These are phyloP conservation scores for Darevskia mixta DNA, from an alignment of 2,797 vertebrate species.

Conservation along the genomic window DNA sequence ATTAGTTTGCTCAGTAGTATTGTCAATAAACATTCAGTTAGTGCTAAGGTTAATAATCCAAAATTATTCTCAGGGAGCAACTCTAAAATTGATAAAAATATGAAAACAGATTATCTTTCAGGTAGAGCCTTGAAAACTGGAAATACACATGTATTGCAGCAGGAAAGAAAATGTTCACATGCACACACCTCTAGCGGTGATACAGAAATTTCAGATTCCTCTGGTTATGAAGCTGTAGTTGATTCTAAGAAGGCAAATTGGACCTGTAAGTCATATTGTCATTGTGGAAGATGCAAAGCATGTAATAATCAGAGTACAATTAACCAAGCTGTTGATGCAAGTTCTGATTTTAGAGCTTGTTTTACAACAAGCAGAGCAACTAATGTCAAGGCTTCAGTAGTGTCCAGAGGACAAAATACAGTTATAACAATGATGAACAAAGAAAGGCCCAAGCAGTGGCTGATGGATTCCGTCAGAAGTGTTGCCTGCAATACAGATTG, in stretches of 20 bases:
- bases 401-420: conserved; percentile 68
- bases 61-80: neutral
- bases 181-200: accelerated
- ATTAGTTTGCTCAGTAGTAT: conserved; percentile 10
- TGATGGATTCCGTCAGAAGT: neutral
- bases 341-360: conserved; percentile 66
- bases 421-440: conserved; percentile 68
- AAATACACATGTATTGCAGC: accelerated
- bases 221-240: neutral
- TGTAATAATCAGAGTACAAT: neutral
- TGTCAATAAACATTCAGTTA: conserved; percentile 22
- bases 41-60: neutral
- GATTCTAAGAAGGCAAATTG: neutral
- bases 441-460: neutral
- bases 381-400: conserved; percentile 37
- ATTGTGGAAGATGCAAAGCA: neutral
- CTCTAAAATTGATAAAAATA: conserved; percentile 27
- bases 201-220: neutral
- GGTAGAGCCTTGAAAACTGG: neutral
- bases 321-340: conserved; percentile 49
- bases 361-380: conserved; percentile 68
- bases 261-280: neutral
- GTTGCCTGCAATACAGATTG: conserved; percentile 66
- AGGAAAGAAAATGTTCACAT: neutral
- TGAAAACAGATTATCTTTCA: neutral